A percentile compares a stretch with the other conserved stretches of the same genome.
Conservation (phyloP, 2,888 invertebrate genomes). For the Mayetiola destructor region DNA sequence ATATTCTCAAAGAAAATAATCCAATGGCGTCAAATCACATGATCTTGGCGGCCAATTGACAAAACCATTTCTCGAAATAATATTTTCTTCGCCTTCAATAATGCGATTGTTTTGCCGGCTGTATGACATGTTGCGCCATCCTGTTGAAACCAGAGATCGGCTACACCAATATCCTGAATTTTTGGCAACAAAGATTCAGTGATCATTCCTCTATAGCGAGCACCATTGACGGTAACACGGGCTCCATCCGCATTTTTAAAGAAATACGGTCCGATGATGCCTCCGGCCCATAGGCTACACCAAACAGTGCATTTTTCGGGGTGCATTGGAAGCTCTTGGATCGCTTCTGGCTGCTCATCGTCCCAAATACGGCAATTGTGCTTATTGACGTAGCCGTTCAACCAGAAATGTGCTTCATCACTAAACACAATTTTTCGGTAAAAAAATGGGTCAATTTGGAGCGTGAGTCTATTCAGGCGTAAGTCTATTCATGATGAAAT, state of each 20-base stretch:
- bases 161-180: background rate
- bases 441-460: background rate
- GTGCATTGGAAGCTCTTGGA: background rate
- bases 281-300: background rate
- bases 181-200: background rate
- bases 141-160: slow-evolving; percentile 6
- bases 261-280: background rate
- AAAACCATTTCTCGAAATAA: slow-evolving; percentile 11
- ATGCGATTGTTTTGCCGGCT: background rate
- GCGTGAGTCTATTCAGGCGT: no score
- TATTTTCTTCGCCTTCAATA: slow-evolving; percentile 4
- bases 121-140: slow-evolving; percentile 11
- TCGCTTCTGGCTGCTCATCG: background rate
- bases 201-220: background rate
- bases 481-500: no score
- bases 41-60: slow-evolving; percentile 11
- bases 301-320: background rate
- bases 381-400: background rate
- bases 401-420: background rate
- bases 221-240: slow-evolving; percentile 12
- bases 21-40: background rate
- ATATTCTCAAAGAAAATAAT: background rate
- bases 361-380: slow-evolving; percentile 6
- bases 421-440: background rate
- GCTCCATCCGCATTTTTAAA: background rate